phyloP scores from a whole-genome alignment of 2,113 vertebrate species.

The Leptosomus discolor region DNA sequence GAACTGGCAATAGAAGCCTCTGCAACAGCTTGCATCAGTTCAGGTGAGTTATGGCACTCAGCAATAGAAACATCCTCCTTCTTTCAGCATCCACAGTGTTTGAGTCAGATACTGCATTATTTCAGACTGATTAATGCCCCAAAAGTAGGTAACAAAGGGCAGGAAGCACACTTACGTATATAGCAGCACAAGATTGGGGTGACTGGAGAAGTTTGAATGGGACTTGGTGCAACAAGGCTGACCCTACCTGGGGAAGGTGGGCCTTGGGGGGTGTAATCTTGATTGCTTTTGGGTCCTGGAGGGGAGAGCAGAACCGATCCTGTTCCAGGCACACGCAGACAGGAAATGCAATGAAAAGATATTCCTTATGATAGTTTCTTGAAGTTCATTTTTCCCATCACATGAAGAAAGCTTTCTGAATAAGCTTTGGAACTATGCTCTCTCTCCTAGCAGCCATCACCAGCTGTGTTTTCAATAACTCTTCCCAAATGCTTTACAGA shows the following conservation, averaged over 20 bases:
- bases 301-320: neutral
- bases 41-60: neutral
- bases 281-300: neutral
- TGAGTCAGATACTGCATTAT: no score
- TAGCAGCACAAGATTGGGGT: fast-evolving
- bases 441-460: neutral
- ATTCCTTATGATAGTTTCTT: neutral
- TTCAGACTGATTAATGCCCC: neutral
- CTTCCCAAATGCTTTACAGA: neutral
- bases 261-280: neutral
- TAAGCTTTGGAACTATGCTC: neutral
- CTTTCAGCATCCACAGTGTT: neutral
- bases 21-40: neutral
- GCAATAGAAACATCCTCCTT: neutral
- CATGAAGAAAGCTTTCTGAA: neutral
- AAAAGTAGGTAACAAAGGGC: neutral
- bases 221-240: neutral
- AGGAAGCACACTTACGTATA: neutral
- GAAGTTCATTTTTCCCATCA: neutral
- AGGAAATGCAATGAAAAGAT: neutral
- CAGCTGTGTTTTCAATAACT: slow-evolving; percentile 4
- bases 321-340: neutral
- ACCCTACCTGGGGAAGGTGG: neutral
- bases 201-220: neutral
- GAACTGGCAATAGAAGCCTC: neutral